These are phyloP conservation scores for Plecotus auritus DNA, from an alignment of 2,113 vertebrate species.

Conservation along the genomic window DNA sequence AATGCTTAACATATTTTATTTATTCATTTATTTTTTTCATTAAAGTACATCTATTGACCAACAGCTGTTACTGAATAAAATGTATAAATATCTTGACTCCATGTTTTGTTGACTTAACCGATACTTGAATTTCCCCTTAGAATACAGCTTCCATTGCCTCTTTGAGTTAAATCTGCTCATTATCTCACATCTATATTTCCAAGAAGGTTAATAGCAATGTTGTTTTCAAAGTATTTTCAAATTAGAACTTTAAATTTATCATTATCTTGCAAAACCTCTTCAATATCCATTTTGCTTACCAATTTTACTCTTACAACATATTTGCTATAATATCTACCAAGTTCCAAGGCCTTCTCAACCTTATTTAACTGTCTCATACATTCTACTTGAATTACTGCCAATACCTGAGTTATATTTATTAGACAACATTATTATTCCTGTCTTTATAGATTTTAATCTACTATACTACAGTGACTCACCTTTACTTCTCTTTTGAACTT, in stretches of 20 bases:
- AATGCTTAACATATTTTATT: background rate
- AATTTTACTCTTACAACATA: background rate
- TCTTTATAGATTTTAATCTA: background rate
- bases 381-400: background rate
- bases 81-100: background rate
- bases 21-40: background rate
- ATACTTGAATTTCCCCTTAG: background rate
- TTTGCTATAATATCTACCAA: background rate
- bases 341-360: background rate
- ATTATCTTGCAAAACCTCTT: background rate
- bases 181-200: background rate
- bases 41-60: background rate
- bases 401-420: background rate
- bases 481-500: background rate
- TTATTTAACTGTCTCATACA: background rate
- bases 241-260: background rate
- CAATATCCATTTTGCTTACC: background rate
- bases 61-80: background rate
- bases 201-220: background rate
- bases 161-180: background rate
- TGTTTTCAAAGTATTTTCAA: background rate
- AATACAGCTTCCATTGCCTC: background rate
- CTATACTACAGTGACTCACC: background rate
- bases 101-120: background rate
- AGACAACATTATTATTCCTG: background rate